These are phyloP conservation scores for Tricholaema leucomelas DNA, from an alignment of 2,113 vertebrate genomes.

Conservation along the genomic window DNA sequence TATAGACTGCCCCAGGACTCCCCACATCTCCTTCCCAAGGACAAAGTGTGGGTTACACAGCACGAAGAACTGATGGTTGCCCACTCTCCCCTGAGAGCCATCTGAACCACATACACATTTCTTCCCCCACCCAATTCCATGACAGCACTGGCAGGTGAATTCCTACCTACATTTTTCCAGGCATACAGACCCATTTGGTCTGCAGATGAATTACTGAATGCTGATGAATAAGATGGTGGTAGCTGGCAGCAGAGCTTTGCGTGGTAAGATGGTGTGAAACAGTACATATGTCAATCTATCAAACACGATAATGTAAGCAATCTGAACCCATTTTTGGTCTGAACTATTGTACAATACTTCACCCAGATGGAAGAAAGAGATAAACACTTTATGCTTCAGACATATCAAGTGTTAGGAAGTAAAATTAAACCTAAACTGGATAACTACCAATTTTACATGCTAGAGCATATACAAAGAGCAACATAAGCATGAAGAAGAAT, in stretches of 20 bases:
- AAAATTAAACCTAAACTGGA: slow-evolving; percentile 72
- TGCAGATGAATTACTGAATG: slow-evolving; percentile 46
- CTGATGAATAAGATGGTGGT: slow-evolving; percentile 65
- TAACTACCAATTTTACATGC: slow-evolving; percentile 50
- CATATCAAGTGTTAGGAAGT: slow-evolving; percentile 19
- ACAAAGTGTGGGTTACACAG: not conserved
- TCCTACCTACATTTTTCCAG: not conserved
- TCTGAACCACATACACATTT: rapidly evolving
- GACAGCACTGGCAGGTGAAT: slow-evolving; percentile 22
- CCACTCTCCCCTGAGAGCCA: rapidly evolving
- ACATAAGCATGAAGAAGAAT: slow-evolving; percentile 13
- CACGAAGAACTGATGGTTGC: not conserved
- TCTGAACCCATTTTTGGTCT: slow-evolving; percentile 64
- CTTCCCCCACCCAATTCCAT: not conserved
- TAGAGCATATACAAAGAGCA: slow-evolving; percentile 49
- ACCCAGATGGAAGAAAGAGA: slow-evolving; percentile 47
- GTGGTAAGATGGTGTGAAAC: slow-evolving; percentile 66
- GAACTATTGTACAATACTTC: slow-evolving; percentile 30
- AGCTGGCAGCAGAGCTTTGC: slow-evolving; percentile 62
- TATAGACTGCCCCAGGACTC: not conserved
- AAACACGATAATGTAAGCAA: slow-evolving; percentile 68
- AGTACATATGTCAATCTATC: slow-evolving; percentile 72
- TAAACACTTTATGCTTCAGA: slow-evolving; percentile 35
- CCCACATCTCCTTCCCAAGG: not conserved
- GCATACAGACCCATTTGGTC: slow-evolving; percentile 46